These are phyloP conservation scores for Rhagoletis pomonella DNA, from an alignment of 1,140 invertebrate genomes.

Conservation along the genomic window DNA sequence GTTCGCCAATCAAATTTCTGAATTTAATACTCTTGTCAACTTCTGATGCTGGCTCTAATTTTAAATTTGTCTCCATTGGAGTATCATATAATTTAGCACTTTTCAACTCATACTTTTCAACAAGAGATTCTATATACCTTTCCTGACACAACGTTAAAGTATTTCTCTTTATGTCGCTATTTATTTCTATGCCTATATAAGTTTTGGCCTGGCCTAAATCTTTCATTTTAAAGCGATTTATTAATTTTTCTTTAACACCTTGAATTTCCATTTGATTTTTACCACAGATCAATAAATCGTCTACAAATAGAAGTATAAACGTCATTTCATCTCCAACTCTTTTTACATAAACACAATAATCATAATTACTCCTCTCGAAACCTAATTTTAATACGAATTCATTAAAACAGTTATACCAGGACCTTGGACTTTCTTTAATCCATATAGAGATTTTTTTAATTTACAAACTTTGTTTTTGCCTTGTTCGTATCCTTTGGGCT, in stretches of 20 bases:
- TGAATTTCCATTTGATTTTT: constrained; percentile 60
- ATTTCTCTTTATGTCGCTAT: constrained; percentile 64
- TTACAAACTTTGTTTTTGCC: constrained; percentile 58
- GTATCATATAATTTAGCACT: constrained; percentile 62
- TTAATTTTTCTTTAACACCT: constrained; percentile 63
- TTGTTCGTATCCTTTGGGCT: constrained; percentile 70
- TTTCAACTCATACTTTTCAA: constrained; percentile 69
- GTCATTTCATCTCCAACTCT: constrained; percentile 60
- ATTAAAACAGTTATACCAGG: constrained; percentile 68
- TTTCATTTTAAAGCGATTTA: constrained; percentile 68
- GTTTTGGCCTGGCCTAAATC: constrained; percentile 67
- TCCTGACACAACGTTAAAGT: constrained; percentile 68
- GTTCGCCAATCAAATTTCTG: constrained; percentile 69
- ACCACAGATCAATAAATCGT: constrained; percentile 54
- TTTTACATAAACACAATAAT: constrained; percentile 59
- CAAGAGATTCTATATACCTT: constrained; percentile 73
- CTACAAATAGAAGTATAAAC: constrained; percentile 61
- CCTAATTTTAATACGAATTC: constrained; percentile 55
- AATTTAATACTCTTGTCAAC: constrained; percentile 41
- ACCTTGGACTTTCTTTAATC: constrained; percentile 64
- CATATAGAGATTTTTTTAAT: constrained; percentile 55
- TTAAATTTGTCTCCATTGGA: constrained; percentile 74
- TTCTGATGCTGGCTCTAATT: constrained; percentile 62
- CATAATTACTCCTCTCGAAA: constrained; percentile 56
- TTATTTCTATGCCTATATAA: constrained; percentile 62